Evolutionary conservation across 2,797 vertebrate species (phyloP).

Genomic region (Danio tinwini): DNA sequence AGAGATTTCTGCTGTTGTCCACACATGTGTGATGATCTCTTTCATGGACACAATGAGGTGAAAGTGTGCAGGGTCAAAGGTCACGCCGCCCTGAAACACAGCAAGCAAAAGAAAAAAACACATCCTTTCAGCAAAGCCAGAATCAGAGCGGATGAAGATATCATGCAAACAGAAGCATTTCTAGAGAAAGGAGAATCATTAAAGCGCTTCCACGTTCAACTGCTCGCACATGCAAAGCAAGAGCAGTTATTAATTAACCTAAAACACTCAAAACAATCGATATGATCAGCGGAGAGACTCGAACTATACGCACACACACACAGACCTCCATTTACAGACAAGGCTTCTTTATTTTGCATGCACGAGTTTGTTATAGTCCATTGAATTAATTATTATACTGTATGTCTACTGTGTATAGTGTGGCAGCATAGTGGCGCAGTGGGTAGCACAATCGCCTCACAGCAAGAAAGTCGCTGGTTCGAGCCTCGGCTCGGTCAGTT

Average conservation of each 20-base stretch:
- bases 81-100: slow-evolving; percentile 31
- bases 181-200: background rate
- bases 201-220: background rate
- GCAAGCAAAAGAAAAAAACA: slow-evolving; percentile 6
- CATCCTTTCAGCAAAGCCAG: slow-evolving; percentile 1
- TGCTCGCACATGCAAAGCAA: slow-evolving; percentile 47
- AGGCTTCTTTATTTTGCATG: background rate
- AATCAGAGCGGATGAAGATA: background rate
- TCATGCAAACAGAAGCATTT: background rate
- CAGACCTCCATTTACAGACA: slow-evolving; percentile 6
- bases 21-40: slow-evolving; percentile 17
- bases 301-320: slow-evolving; percentile 25
- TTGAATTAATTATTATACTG: too few relatives aligned
- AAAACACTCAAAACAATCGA: slow-evolving; percentile 56
- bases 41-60: slow-evolving; percentile 36
- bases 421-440: too few relatives aligned
- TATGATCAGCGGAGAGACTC: slow-evolving; percentile 49
- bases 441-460: too few relatives aligned
- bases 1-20: background rate
- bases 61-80: slow-evolving; percentile 50
- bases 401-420: too few relatives aligned
- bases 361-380: too few relatives aligned
- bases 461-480: too few relatives aligned
- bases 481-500: too few relatives aligned
- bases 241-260: slow-evolving; percentile 61